These are phyloP conservation scores for Anadara kagoshimensis DNA, from an alignment of 1,140 invertebrate species.

Conservation along the genomic window DNA sequence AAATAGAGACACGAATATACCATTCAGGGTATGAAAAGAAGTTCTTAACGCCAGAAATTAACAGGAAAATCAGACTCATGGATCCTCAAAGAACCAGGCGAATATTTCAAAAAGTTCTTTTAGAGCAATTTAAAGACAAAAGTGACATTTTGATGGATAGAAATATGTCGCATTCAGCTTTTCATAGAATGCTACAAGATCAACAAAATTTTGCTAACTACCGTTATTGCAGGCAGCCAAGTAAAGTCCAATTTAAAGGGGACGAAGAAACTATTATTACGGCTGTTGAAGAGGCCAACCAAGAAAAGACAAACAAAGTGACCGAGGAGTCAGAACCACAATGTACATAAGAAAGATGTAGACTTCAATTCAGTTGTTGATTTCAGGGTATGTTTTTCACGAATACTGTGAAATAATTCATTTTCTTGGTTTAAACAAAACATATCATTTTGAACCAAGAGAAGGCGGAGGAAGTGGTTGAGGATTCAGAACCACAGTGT, in stretches of 20 bases:
- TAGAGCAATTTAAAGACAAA: constrained; percentile 26
- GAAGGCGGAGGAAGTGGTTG: too few relatives aligned
- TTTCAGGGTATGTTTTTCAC: too few relatives aligned
- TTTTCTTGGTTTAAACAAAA: too few relatives aligned
- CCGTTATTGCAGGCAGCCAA: constrained; percentile 4
- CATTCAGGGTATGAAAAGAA: constrained; percentile 26
- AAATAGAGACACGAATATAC: constrained; percentile 29
- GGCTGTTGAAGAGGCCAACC: too few relatives aligned
- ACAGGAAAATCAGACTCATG: constrained; percentile 17
- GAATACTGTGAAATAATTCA: too few relatives aligned
- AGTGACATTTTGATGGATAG: constrained; percentile 31
- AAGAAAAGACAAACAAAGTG: too few relatives aligned
- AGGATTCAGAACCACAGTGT: too few relatives aligned
- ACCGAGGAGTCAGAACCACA: too few relatives aligned
- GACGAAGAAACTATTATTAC: too few relatives aligned
- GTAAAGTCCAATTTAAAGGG: constrained; percentile 8
- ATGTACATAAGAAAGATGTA: too few relatives aligned
- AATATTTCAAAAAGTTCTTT: constrained; percentile 23
- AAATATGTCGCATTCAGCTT: constrained; percentile 10
- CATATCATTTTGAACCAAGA: too few relatives aligned
- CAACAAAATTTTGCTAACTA: constrained; percentile 18
- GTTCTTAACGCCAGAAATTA: constrained; percentile 25
- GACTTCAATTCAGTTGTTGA: too few relatives aligned
- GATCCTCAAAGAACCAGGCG: constrained; percentile 2
- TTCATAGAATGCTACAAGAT: constrained; percentile 23